Evolutionary conservation across 2,113 vertebrate genomes (phyloP).

Genomic region (Dicaeum eximium): DNA sequence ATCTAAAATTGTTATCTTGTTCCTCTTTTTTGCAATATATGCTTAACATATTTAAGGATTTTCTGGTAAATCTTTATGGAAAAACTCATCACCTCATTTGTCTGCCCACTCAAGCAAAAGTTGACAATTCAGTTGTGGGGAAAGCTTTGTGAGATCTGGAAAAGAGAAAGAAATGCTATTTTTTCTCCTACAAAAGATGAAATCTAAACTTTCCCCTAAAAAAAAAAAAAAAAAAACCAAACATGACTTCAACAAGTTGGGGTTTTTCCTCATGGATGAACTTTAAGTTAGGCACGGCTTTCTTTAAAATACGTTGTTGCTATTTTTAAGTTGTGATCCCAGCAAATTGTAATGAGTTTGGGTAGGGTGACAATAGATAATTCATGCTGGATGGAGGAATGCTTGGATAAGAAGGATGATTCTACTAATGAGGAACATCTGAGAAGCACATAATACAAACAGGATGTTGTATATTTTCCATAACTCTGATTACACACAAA

Average conservation of each 20-base stretch:
- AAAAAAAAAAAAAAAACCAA: neutral
- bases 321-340: neutral
- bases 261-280: neutral
- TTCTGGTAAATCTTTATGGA: neutral
- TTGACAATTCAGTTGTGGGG: neutral
- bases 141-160: neutral
- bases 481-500: constrained; percentile 19
- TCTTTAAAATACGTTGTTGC: neutral
- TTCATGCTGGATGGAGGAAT: neutral
- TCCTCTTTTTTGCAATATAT: neutral
- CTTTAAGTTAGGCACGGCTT: neutral
- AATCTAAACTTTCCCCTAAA: neutral
- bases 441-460: neutral
- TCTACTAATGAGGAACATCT: neutral
- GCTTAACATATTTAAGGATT: neutral
- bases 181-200: neutral
- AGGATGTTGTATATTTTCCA: constrained; percentile 41
- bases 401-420: neutral
- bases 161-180: neutral
- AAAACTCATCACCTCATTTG: neutral
- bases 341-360: neutral
- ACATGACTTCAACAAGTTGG: neutral
- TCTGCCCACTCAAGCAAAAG: neutral
- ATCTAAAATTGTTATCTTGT: neutral
- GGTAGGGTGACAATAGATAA: neutral